A percentile compares a stretch with the other conserved stretches of the same genome.
phyloP scores from a whole-genome alignment of 2,113 vertebrate genomes.

The Psilopsiagon aymara region DNA sequence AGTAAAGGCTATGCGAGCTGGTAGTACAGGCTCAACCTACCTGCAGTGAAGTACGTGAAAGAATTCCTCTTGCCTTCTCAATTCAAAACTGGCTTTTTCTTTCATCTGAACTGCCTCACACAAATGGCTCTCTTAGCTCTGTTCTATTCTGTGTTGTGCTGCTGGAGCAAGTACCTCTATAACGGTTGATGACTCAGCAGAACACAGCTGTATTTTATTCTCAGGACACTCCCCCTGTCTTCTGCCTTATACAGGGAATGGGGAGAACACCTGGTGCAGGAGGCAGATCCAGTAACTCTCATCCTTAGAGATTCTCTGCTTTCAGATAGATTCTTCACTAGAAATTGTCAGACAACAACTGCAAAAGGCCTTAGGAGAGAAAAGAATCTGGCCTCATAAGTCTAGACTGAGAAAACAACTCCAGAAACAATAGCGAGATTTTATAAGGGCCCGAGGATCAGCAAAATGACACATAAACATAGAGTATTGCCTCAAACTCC shows the following conservation, averaged over 20 bases:
- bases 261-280: constrained; percentile 7
- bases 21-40: neutral
- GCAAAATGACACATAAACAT: neutral
- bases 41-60: neutral
- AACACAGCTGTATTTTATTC: neutral
- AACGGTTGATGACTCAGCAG: constrained; percentile 14
- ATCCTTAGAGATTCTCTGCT: neutral
- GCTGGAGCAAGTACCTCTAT: neutral
- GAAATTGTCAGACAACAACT: neutral
- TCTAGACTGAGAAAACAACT: neutral
- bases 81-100: neutral
- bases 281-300: neutral
- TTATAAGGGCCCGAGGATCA: neutral
- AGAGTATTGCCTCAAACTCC: neutral
- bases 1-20: neutral
- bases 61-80: neutral
- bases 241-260: neutral
- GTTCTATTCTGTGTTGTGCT: neutral
- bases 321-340: neutral
- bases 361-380: neutral
- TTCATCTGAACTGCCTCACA: neutral
- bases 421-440: neutral
- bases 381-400: neutral
- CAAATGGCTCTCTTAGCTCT: neutral
- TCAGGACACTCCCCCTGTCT: neutral